phyloP scores from a whole-genome alignment of 2,113 vertebrate genomes.

The Dasyornis broadbenti region DNA sequence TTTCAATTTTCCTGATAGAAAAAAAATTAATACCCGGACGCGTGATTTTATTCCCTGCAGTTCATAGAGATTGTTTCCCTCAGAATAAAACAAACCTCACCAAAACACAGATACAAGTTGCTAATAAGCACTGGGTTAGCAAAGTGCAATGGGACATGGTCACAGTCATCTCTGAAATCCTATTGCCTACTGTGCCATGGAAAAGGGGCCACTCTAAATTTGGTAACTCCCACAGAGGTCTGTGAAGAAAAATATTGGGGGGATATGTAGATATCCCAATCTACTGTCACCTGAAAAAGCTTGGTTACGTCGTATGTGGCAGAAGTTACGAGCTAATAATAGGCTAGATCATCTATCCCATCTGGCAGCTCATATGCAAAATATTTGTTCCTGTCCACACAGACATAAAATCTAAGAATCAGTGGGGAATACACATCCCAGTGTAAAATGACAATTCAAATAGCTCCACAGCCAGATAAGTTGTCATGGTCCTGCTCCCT shows the following conservation, averaged over 20 bases:
- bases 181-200: background rate
- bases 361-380: background rate
- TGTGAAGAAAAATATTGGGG: background rate
- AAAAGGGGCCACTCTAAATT: background rate
- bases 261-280: background rate
- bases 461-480: background rate
- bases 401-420: background rate
- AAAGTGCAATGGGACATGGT: background rate
- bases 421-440: background rate
- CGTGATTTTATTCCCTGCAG: background rate
- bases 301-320: background rate
- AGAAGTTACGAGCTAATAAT: background rate
- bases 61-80: background rate
- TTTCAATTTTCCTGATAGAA: background rate
- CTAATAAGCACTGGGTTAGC: background rate
- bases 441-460: background rate
- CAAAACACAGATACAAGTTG: background rate
- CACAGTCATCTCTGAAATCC: background rate
- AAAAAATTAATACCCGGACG: background rate
- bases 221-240: background rate
- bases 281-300: background rate
- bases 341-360: background rate
- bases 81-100: background rate
- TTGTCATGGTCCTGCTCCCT: background rate
- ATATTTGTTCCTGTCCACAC: background rate